Conservation (phyloP, 2,113 vertebrate genomes). For the Tychaedon coryphoeus region DNA sequence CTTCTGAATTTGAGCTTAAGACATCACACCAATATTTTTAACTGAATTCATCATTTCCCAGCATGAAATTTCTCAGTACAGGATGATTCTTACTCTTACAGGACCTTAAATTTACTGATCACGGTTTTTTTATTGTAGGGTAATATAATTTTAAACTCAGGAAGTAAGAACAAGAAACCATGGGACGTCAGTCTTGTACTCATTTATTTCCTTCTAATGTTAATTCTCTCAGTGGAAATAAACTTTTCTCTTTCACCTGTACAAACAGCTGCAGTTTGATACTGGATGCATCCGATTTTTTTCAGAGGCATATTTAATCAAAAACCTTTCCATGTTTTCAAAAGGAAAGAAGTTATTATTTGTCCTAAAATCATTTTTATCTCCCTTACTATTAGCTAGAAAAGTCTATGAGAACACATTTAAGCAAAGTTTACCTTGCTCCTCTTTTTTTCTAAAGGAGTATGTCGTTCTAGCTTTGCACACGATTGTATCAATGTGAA, state of each 20-base stretch:
- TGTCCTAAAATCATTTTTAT: neutral
- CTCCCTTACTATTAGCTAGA: neutral
- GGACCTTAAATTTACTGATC: neutral
- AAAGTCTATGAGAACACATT: neutral
- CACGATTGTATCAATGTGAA: neutral
- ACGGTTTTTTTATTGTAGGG: neutral
- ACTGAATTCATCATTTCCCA: neutral
- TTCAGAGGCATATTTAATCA: neutral
- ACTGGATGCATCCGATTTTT: neutral
- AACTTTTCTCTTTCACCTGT: neutral
- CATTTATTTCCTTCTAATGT: neutral
- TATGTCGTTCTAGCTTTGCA: neutral
- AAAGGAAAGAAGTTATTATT: neutral
- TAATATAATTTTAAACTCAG: neutral
- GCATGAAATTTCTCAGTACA: neutral
- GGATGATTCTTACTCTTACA: neutral
- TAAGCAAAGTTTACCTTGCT: neutral
- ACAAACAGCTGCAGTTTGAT: neutral
- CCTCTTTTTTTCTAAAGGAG: neutral
- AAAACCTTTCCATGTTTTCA: neutral
- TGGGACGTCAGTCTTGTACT: neutral
- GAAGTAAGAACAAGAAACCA: neutral
- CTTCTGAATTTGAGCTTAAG: neutral
- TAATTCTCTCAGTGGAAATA: neutral
- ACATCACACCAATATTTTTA: neutral